phyloP scores from a whole-genome alignment of 2,888 invertebrate species.

The Venusia cambrica region DNA sequence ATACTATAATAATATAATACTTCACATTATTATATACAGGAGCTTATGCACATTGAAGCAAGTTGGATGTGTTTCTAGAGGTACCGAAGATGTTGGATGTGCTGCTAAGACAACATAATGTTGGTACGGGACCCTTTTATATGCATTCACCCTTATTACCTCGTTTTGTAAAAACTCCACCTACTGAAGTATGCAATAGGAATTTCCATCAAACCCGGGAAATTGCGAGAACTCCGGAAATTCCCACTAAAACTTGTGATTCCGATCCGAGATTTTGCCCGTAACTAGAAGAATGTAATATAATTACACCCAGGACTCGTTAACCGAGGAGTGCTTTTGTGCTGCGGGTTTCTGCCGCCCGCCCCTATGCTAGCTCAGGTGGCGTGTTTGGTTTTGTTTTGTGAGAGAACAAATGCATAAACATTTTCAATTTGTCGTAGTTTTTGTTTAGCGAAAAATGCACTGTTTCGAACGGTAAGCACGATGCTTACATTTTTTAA shows the following conservation, averaged over 20 bases:
- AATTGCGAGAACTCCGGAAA: slow-evolving; percentile 33
- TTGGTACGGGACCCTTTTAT: slow-evolving; percentile 1
- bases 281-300: slow-evolving; percentile 66
- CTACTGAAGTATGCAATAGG: slow-evolving; percentile 13
- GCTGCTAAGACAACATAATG: slow-evolving; percentile 2
- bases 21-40: too few species aligned
- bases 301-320: slow-evolving; percentile 62
- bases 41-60: too few species aligned
- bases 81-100: too few species aligned
- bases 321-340: slow-evolving; percentile 46
- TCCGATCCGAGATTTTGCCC: slow-evolving; percentile 67
- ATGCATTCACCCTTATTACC: slow-evolving; percentile 7
- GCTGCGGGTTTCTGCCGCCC: slow-evolving; percentile 37
- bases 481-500: too few species aligned
- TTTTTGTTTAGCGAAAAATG: too few species aligned
- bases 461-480: too few species aligned
- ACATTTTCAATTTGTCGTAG: too few species aligned
- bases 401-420: too few species aligned
- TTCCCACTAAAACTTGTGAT: slow-evolving; percentile 54
- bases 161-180: slow-evolving; percentile 5
- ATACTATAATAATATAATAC: too few species aligned
- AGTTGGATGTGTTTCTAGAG: too few species aligned
- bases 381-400: slow-evolving; percentile 31
- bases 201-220: slow-evolving; percentile 5
- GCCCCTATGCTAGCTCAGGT: slow-evolving; percentile 32